Evolutionary conservation across 2,113 vertebrate species (phyloP).

Genomic region (Bungarus multicinctus): DNA sequence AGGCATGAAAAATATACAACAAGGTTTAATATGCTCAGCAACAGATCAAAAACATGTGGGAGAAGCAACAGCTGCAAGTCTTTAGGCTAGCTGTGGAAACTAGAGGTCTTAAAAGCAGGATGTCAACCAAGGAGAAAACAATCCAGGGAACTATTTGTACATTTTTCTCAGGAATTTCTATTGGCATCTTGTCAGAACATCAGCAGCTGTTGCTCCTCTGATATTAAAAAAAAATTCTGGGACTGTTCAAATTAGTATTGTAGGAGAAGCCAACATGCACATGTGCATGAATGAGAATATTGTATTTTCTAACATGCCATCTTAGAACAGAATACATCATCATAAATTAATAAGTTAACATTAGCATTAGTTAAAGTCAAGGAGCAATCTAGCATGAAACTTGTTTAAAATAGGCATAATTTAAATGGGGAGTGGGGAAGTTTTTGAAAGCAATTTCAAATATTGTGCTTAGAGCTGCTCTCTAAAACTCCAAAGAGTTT

Average conservation of each 20-base stretch:
- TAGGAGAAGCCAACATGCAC: not conserved
- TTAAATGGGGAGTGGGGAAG: not conserved
- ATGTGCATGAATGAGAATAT: not conserved
- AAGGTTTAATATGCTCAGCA: not conserved
- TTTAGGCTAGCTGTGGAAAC: not conserved
- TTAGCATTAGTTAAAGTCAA: not conserved
- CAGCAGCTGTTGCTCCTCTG: not conserved
- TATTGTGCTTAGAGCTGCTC: not conserved
- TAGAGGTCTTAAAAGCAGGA: not conserved
- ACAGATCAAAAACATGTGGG: not conserved
- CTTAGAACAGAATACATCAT: not conserved
- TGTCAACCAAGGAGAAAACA: not conserved
- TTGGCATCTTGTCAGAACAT: not conserved
- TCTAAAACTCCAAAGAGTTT: not conserved
- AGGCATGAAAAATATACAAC: not conserved
- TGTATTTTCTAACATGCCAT: not conserved
- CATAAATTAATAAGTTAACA: not conserved
- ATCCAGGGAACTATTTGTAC: not conserved
- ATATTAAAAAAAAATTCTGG: not conserved
- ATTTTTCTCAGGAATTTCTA: not conserved
- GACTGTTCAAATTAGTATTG: not conserved
- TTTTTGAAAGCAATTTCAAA: not conserved
- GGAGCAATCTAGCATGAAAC: not conserved
- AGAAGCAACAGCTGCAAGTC: not conserved
- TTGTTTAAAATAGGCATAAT: not conserved